Base-by-base conservation (phyloP, 2,797 vertebrate species). In the Acropternis orthonyx region DNA sequence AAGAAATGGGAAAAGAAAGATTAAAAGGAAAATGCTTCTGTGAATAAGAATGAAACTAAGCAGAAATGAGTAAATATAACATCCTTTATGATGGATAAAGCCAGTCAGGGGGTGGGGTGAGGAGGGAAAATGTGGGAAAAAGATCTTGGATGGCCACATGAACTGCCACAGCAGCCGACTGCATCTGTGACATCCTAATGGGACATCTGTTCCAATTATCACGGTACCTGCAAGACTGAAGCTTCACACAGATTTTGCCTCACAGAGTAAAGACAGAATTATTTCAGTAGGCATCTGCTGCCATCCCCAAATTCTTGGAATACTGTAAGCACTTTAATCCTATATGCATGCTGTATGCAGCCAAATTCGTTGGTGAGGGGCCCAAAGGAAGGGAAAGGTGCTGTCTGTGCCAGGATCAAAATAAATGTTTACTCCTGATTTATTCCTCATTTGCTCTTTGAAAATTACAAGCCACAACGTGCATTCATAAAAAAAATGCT, bases 271-370 rank as follows among this genome's bases (percentile, higher is more conserved):
- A 84, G 51, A 24, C 27, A 89, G 67, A 91, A 89, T 88, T 83
- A 83, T 78, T 91, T 37, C 67, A 86, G 85, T 4, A 82, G 30
- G 75, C 56, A 92, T 52, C 81, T 89, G 81, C 71, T 89, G 51
- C 62, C 86, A 84, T 43, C 51, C 41, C 39, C 2, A 72, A 77
- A 55, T 72, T 89, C 65, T 28, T 77, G 75, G 79, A 52, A 41
- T n/a, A 36, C 30, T 62, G 10, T 7, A 39, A 73, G 68, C 21
- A 85, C 28, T 56, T 71, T 37, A 87, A 41, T 89, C 41, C 62
- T 49, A 13, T 24, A 22, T n/a, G 39, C 18, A n/a, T 1, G 2
- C 34, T 59, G 22, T 6, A 0, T 3, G 22, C 7, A 2, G 44
- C 58, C 88, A 91, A 92, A 88, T 30, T 43, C 62, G 43, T 4